Base-by-base conservation (phyloP, 2,888 invertebrate species). In the Lasioglossum marginatum region DNA sequence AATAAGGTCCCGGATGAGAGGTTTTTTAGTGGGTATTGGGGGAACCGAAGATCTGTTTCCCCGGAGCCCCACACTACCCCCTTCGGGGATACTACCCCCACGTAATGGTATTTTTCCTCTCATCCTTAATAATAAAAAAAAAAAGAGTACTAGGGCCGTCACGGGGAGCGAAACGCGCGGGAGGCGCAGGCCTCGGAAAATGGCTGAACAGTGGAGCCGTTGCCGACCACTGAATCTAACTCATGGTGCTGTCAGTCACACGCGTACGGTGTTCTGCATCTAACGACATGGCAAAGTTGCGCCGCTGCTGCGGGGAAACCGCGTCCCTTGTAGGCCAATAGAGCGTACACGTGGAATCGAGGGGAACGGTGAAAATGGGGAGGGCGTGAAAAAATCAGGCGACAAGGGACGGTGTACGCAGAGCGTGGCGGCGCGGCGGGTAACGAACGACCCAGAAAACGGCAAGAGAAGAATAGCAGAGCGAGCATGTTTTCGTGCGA, bases 401-500 rank as follows among this genome's bases (percentile, higher is more conserved):
- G 40, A 86, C 82, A 70, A 31, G 66, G 73, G 52, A 57, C 57
- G 63, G 14, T 40, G 74, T 63, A 63, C 48, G 57, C 70, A 23
- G 43, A 57, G 77, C 40, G 72, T 43, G 52, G 23, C 60, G 31
- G 14, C 14, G 43, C 16, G 45, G 37, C 57, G 57, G 23, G 48
- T 83, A 79, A 88, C 78, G 79, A 87, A 87, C 81, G 87, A 86
- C 77, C 81, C 74, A 79, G 90, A 87, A 85, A 90, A 86, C 73
- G 77, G 60, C 66, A 57, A 37, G 12, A n/a, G 31, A 72, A 68
- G 79, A 78, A 79, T 76, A 82, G 86, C 72, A 12, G 83, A 81
- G 52, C 78, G 80, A 85, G 79, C 78, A 82, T 74, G 84, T 80
- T 76, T 79, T 60, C 70, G 60, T 48, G 76, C 73, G 73, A 79